These are phyloP conservation scores for Anguilla megastoma DNA, from an alignment of 2,797 vertebrate species.

Conservation along the genomic window DNA sequence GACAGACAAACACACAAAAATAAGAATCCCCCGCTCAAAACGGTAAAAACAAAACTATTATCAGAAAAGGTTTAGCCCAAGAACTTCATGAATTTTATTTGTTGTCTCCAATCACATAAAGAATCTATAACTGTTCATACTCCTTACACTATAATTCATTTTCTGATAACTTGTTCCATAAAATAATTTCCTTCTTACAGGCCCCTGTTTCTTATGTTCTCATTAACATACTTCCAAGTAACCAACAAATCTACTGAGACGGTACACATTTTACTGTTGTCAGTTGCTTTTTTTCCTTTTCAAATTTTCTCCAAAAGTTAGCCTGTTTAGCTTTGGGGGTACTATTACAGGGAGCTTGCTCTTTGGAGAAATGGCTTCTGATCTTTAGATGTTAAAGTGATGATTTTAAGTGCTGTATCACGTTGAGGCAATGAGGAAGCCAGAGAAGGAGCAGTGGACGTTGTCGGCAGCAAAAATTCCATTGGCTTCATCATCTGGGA, in stretches of 20 bases:
- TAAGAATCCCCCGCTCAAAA: constrained; percentile 66
- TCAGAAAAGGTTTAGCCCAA: constrained; percentile 67
- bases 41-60: constrained; percentile 64
- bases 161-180: constrained; percentile 76
- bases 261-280: constrained; percentile 1
- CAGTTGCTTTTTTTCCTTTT: neutral
- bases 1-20: constrained; percentile 65
- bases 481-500: constrained; percentile 90
- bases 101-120: constrained; percentile 66
- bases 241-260: constrained; percentile 40
- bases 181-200: constrained; percentile 79
- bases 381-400: constrained; percentile 66
- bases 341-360: constrained; percentile 65
- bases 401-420: constrained; percentile 72
- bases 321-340: constrained; percentile 60
- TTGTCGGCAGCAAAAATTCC: constrained; percentile 95
- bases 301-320: constrained; percentile 41
- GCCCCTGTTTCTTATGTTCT: constrained; percentile 76
- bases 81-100: constrained; percentile 70
- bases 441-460: constrained; percentile 97
- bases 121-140: constrained; percentile 59
- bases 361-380: constrained; percentile 73
- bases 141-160: constrained; percentile 70
- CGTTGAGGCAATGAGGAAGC: constrained; percentile 92
- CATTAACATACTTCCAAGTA: constrained; percentile 65